Evolutionary conservation across 2,888 invertebrate species (phyloP), one percentile per base, ranked within the genome.

Genomic region (Drosophila peninsularis): DNA sequence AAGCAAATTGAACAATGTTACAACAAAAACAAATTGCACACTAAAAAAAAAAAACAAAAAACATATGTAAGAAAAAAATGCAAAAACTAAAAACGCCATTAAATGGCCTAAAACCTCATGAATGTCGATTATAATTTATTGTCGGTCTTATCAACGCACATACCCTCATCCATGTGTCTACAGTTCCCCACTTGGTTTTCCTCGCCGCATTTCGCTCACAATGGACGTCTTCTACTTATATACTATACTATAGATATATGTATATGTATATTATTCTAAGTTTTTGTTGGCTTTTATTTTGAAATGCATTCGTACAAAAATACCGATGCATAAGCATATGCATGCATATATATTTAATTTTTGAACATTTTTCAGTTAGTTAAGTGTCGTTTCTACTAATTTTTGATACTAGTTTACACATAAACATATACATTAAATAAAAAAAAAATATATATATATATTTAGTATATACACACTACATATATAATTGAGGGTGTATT

Each of bases 371-470:
- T 79, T 84, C 66, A 52, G 60, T 83, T 87, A 52, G 62, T 83
- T 87, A 84, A 87, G 87, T 71, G 82, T 79, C 82, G 84, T 84
- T 79, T 87, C 71, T 87, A 87, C 79, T 83, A 87, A 83, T 83
- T 83, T 82, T 83, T 83, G 83, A 83, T 83, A 83, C 85, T 83
- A 87, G 83, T 87, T 83, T 83, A 86, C 87, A 87, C 77, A 86
- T 86, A 71, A 71, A 75, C 67, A 78, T 65, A 63, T 57, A 71
- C 50, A 74, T 68, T 69, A 63, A 52, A 73, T 71, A 78, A 39
- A 34, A 49, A 9, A 24, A 32, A 11, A 30, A 30, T 36, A 72
- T 55, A 55, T 67, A 74, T 71, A 74, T 71, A 82, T 74, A 71
- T 75, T 62, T 71, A 74, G 58, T 74, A 76, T 70, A 65, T 65